Conservation (phyloP, 2,797 vertebrate species). For the Eidolon dupreanum region DNA sequence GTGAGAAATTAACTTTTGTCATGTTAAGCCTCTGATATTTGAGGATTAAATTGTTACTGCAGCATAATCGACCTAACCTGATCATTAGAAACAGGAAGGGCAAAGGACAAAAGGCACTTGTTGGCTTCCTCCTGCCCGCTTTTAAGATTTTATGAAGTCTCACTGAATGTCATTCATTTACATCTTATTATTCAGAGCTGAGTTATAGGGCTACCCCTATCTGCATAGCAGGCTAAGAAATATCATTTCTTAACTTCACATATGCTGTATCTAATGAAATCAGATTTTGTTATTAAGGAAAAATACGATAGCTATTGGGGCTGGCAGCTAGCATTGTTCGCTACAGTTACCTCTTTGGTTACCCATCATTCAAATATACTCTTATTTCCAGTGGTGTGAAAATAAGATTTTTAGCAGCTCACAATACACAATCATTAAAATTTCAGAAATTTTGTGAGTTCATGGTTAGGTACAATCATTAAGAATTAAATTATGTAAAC, state of each 20-base stretch:
- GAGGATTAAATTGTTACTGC: neutral
- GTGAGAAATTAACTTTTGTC: neutral
- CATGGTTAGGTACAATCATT: neutral
- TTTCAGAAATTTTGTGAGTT: neutral
- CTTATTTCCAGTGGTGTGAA: neutral
- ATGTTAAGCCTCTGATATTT: neutral
- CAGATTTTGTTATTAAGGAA: slow-evolving; percentile 15
- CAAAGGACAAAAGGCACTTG: neutral
- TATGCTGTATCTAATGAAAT: neutral
- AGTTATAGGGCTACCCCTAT: neutral
- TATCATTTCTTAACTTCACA: neutral
- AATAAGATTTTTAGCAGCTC: neutral
- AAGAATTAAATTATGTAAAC: neutral
- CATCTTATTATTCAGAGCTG: neutral
- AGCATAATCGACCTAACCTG: neutral
- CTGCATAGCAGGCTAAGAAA: neutral
- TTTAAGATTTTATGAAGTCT: neutral
- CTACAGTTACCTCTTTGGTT: neutral
- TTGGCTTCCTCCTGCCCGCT: neutral
- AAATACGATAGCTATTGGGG: neutral
- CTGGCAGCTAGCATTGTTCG: neutral
- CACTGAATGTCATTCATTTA: neutral
- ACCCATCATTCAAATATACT: neutral
- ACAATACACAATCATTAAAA: neutral
- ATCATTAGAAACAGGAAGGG: neutral